A percentile compares a stretch with the other conserved stretches of the same genome.
Evolutionary conservation across 2,888 invertebrate genomes (phyloP).

Genomic region (Copidosoma aretas): DNA sequence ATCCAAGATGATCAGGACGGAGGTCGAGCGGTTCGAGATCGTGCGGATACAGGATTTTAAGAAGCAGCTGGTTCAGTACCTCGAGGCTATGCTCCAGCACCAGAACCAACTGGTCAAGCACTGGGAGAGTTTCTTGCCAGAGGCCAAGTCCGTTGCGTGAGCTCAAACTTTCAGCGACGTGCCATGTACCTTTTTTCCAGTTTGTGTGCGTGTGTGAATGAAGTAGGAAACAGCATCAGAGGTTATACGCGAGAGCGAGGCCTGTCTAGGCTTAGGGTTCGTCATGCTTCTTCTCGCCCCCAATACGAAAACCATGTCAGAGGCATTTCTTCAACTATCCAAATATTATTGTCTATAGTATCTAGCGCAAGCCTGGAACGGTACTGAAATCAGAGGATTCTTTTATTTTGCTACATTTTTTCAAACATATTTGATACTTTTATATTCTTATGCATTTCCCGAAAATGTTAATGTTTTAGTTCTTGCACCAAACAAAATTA

Average conservation of each 20-base stretch:
- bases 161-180: constrained; percentile 12
- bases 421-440: not conserved
- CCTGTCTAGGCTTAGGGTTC: not conserved
- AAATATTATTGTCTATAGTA: constrained; percentile 9
- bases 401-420: not conserved
- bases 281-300: not conserved
- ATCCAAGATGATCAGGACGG: constrained; percentile 91
- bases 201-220: not conserved
- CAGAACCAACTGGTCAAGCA: constrained; percentile 92
- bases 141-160: constrained; percentile 92
- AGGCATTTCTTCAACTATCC: constrained; percentile 18
- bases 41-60: constrained; percentile 90
- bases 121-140: constrained; percentile 96
- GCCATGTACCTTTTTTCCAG: constrained; percentile 10
- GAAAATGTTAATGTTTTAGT: not conserved
- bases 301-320: constrained; percentile 13
- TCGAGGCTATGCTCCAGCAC: constrained; percentile 92
- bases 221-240: not conserved
- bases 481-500: not conserved
- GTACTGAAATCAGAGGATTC: constrained; percentile 12
- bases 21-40: constrained; percentile 91
- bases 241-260: not conserved
- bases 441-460: constrained; percentile 9
- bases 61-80: constrained; percentile 84
- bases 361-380: constrained; percentile 6